Conservation (phyloP, 2,888 invertebrate species). For the Pinctada fucata region DNA sequence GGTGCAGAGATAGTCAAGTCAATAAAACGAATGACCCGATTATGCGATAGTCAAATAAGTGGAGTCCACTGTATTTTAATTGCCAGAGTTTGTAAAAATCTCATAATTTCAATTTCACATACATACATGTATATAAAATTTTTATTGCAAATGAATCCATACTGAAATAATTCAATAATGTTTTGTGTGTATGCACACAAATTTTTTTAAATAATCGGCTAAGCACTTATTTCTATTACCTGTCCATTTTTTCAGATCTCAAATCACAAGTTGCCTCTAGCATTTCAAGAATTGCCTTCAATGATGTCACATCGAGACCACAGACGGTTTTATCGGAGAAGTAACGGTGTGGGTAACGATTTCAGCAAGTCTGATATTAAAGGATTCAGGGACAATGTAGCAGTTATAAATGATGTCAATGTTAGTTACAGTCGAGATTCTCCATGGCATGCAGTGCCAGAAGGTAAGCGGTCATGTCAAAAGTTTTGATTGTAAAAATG, state of each 20-base stretch:
- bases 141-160: no score
- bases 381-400: slow-evolving; percentile 56
- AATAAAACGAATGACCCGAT: no score
- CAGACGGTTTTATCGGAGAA: slow-evolving; percentile 5
- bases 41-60: no score
- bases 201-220: neutral
- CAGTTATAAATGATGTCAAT: slow-evolving; percentile 47
- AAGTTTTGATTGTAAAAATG: no score
- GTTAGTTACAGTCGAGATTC: slow-evolving; percentile 53
- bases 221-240: no score
- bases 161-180: no score
- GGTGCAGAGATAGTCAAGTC: no score
- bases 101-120: no score
- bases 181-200: neutral
- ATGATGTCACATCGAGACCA: slow-evolving; percentile 38
- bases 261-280: slow-evolving; percentile 50
- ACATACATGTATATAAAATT: no score
- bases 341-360: slow-evolving; percentile 2
- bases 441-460: slow-evolving; percentile 44
- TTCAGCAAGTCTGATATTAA: slow-evolving; percentile 28
- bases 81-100: no score
- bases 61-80: no score
- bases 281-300: slow-evolving; percentile 51
- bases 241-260: neutral
- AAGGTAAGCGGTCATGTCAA: neutral